Percentiles rank a stretch among this genome's conserved stretches.
Evolutionary conservation across 2,113 vertebrate species (phyloP).

Genomic region (Amphiprion percula): DNA sequence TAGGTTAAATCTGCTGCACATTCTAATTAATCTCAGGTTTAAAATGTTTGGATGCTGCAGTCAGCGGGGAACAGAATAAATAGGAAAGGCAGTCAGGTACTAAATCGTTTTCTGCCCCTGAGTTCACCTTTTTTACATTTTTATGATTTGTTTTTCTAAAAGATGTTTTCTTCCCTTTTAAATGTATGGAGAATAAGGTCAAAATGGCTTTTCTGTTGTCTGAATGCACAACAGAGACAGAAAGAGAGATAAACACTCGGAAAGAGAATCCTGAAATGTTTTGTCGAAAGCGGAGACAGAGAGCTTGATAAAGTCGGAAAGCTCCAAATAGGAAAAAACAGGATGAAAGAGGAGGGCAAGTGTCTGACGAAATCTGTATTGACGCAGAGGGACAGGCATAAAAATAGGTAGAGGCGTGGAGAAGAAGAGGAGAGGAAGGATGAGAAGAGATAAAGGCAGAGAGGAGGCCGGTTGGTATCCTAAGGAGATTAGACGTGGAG

Average conservation of each 20-base stretch:
- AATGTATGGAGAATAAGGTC: slow-evolving; percentile 3
- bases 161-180: slow-evolving; percentile 10
- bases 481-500: slow-evolving; percentile 48
- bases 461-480: slow-evolving; percentile 27
- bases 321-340: slow-evolving; percentile 2
- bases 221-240: slow-evolving; percentile 9
- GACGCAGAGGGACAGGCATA: slow-evolving; percentile 62
- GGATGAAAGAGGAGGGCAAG: slow-evolving; percentile 35
- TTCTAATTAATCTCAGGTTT: slow-evolving; percentile 32
- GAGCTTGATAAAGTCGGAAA: slow-evolving; percentile 40
- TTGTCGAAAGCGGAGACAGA: slow-evolving; percentile 28
- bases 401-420: slow-evolving; percentile 57
- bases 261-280: slow-evolving; percentile 26
- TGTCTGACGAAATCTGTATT: slow-evolving; percentile 57
- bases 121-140: slow-evolving; percentile 33
- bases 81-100: slow-evolving; percentile 58
- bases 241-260: slow-evolving; percentile 17
- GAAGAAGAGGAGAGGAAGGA: slow-evolving; percentile 29
- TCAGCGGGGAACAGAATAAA: slow-evolving; percentile 16
- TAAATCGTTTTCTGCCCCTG: slow-evolving; percentile 56
- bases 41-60: slow-evolving; percentile 26
- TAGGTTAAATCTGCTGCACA: slow-evolving; percentile 9
- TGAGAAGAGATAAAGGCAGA: slow-evolving; percentile 50
- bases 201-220: slow-evolving; percentile 19
- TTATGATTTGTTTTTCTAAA: slow-evolving; percentile 16